Evolutionary conservation across 2,797 vertebrate genomes (phyloP).

Genomic region (Anas capensis): DNA sequence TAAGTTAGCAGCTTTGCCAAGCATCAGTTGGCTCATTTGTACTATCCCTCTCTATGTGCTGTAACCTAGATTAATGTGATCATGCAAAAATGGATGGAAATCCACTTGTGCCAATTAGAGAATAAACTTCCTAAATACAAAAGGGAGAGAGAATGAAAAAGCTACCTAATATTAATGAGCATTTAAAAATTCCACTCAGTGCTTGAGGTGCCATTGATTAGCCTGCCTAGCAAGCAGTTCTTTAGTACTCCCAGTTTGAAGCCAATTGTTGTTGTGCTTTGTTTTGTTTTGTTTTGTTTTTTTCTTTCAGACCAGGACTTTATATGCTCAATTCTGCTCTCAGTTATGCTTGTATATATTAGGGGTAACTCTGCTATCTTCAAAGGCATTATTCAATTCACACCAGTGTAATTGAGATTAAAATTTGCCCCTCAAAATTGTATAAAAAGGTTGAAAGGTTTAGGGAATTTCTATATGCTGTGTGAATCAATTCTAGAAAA

Average conservation of each 20-base stretch:
- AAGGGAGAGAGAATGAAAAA: constrained; percentile 12
- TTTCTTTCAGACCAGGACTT: constrained; percentile 27
- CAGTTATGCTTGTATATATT: background rate
- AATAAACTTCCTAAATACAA: background rate
- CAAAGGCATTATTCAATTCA: constrained; percentile 36
- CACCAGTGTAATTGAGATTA: background rate
- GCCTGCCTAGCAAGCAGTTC: constrained; percentile 1
- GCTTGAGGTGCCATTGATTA: constrained; percentile 26
- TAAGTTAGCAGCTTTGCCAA: background rate
- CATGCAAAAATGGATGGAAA: background rate
- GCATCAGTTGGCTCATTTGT: background rate
- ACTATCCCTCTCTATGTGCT: background rate
- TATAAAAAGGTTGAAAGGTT: background rate
- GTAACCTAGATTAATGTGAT: background rate
- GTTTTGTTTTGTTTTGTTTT: background rate
- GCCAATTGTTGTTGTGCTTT: background rate
- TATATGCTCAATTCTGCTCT: constrained; percentile 28
- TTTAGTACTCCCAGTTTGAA: constrained; percentile 48
- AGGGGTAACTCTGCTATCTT: background rate
- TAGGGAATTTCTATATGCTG: background rate
- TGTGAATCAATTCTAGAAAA: constrained; percentile 26
- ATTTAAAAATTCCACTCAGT: constrained; percentile 22
- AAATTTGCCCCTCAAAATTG: constrained; percentile 31
- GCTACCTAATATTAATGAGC: background rate
- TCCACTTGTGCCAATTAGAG: background rate